Percentiles rank a stretch among this genome's conserved stretches.
Evolutionary conservation across 2,797 vertebrate genomes (phyloP).

Genomic region (Chelonia mydas): DNA sequence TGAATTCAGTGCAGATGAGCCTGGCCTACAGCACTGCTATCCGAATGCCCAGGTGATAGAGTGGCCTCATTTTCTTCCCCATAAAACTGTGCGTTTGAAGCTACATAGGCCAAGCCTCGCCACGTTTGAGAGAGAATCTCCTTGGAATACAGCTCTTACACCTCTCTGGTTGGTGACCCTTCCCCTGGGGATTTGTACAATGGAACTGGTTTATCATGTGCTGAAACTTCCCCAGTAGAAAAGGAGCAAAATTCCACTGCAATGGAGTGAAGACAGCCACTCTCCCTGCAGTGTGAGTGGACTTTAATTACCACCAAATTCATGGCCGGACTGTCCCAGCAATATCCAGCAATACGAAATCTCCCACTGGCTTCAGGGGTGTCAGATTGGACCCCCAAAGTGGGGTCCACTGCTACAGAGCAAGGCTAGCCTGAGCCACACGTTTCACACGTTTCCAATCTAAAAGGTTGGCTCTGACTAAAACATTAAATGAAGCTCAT

Average conservation of each 20-base stretch:
- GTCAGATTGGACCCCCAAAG: not conserved
- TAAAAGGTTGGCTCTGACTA: too few relatives aligned
- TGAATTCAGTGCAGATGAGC: not conserved
- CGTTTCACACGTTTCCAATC: too few relatives aligned
- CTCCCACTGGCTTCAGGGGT: not conserved
- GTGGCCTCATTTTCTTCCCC: not conserved
- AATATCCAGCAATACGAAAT: not conserved
- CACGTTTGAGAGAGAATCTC: not conserved
- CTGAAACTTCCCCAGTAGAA: not conserved
- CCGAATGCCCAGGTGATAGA: not conserved
- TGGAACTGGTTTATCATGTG: not conserved
- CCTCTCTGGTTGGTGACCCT: not conserved
- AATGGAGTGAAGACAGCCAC: not conserved
- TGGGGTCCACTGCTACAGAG: not conserved
- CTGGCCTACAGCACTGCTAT: not conserved
- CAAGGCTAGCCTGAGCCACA: not conserved
- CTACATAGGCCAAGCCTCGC: not conserved
- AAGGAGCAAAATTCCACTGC: not conserved
- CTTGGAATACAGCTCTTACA: not conserved
- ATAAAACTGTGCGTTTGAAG: not conserved
- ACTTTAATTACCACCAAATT: not conserved
- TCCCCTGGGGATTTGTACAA: not conserved
- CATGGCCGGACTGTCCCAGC: not conserved
- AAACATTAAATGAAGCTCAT: rapidly evolving
- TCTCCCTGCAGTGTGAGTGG: not conserved